Base-by-base conservation (phyloP, 2,797 vertebrate genomes). In the Rhyacichthys aspro region DNA sequence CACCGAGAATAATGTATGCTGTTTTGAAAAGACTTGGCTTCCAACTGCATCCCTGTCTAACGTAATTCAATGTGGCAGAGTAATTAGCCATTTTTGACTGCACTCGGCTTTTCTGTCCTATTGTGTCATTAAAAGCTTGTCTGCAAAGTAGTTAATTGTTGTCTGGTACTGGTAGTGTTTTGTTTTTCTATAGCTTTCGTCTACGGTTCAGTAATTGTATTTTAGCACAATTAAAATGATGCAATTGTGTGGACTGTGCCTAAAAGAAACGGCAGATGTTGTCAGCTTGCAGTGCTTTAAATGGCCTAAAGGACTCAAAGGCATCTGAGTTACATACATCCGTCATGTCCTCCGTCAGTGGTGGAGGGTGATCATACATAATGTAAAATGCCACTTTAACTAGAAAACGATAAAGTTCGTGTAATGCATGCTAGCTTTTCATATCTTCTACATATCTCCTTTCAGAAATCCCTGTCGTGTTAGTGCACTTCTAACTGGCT, bases 291-390 rank as follows among this genome's bases (percentile, higher is more conserved):
- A 55, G 47, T 16, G 9, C 59, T 39, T 46, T 33, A 3, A n/a
- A 39, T 53, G n/a, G 16, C 33, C 9, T n/a, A n/a, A 37, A 59
- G 9, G 39, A 55, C 63, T 57, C 15, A 14, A 55, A 53, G 53
- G 19, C 54, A 3, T 72, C 44, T 56, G 14, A 43, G 54, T 67
- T 69, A 7, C 61, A 62, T 41, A 17, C 47, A 55, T 56, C 32
- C 43, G 62, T 61, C 54, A 62, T 59, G 45, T 65, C 17, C 37
- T 68, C 17, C 8, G 39, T 1, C 23, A 55, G 54, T 6, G 8
- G 63, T 48, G 8, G 41, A 32, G 33, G 10, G 11, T n/a, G 17
- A 45, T 34, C 38, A 2, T n/a, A n/a, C 16, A 49, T 32, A 54
- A 0, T 7, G 41, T 18, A 28, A n/a, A 62, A 54, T 14, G 6